Evolutionary conservation across 2,113 vertebrate genomes (phyloP).

Genomic region (Rhinoderma darwinii): DNA sequence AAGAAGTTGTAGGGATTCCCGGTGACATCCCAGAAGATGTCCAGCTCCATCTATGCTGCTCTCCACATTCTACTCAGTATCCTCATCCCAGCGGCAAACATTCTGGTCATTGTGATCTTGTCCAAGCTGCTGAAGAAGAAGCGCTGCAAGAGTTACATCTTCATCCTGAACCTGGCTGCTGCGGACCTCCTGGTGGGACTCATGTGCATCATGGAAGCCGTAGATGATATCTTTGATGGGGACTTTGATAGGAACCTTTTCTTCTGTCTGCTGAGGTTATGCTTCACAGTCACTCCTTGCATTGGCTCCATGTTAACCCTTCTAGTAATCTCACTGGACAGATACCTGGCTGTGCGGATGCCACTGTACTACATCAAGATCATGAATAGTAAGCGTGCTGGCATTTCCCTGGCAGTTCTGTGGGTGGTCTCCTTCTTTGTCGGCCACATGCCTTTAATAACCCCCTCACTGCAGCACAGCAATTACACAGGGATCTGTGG

Average conservation of each 20-base stretch:
- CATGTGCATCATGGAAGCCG: slow-evolving; percentile 59
- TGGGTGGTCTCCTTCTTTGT: slow-evolving; percentile 62
- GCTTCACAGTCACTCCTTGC: slow-evolving; percentile 60
- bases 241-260: slow-evolving; percentile 56
- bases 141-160: slow-evolving; percentile 60
- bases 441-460: slow-evolving; percentile 62
- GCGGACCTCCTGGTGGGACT: slow-evolving; percentile 63
- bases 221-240: slow-evolving; percentile 58
- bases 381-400: slow-evolving; percentile 51
- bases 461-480: slow-evolving; percentile 53
- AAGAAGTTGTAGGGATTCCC: neutral
- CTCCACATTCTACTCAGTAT: slow-evolving; percentile 61
- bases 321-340: slow-evolving; percentile 64
- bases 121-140: slow-evolving; percentile 62
- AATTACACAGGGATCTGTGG: slow-evolving; percentile 60
- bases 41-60: slow-evolving; percentile 33
- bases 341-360: slow-evolving; percentile 62
- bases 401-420: slow-evolving; percentile 49
- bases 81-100: slow-evolving; percentile 59
- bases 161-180: slow-evolving; percentile 63
- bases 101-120: slow-evolving; percentile 60
- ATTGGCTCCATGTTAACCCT: slow-evolving; percentile 64
- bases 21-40: slow-evolving; percentile 51
- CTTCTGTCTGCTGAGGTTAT: slow-evolving; percentile 59
- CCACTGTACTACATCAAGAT: slow-evolving; percentile 60